phyloP scores from a whole-genome alignment of 2,888 invertebrate species.

The Perdita meconis region DNA sequence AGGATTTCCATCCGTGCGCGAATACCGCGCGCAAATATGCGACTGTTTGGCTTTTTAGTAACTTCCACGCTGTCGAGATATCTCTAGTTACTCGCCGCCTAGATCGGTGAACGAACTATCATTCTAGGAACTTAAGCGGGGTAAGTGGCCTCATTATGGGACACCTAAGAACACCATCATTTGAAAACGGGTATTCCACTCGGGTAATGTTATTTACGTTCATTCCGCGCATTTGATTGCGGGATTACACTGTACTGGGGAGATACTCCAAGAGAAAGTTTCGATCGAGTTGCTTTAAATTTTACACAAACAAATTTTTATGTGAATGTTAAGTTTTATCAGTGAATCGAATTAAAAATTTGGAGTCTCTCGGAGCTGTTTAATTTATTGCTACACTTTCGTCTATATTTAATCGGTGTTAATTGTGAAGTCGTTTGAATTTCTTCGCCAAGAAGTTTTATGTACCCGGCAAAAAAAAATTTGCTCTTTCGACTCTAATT shows the following conservation, averaged over 20 bases:
- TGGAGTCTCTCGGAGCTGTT: too few relatives aligned
- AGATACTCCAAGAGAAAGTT: too few relatives aligned
- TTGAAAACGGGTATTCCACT: background rate
- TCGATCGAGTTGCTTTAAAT: too few relatives aligned
- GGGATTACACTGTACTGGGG: background rate
- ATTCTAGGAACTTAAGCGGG: constrained; percentile 2
- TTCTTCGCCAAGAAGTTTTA: too few relatives aligned
- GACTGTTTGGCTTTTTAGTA: constrained; percentile 6
- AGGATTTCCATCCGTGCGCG: constrained; percentile 32
- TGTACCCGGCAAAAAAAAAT: too few relatives aligned
- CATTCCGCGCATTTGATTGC: background rate
- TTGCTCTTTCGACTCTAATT: background rate
- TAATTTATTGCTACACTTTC: too few relatives aligned
- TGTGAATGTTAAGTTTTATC: too few relatives aligned
- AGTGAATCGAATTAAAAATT: too few relatives aligned
- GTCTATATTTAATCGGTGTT: too few relatives aligned
- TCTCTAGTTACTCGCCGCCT: constrained; percentile 3
- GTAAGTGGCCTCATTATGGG: background rate
- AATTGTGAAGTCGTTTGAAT: too few relatives aligned
- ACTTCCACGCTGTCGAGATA: background rate
- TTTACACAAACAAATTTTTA: too few relatives aligned
- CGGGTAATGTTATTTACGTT: background rate
- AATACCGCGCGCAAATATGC: constrained; percentile 7
- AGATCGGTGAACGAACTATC: background rate
- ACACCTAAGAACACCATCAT: background rate